Evolutionary conservation across 2,888 invertebrate species (phyloP), one percentile per base, ranked within the genome.

Genomic region (Helicoverpa assulta): DNA sequence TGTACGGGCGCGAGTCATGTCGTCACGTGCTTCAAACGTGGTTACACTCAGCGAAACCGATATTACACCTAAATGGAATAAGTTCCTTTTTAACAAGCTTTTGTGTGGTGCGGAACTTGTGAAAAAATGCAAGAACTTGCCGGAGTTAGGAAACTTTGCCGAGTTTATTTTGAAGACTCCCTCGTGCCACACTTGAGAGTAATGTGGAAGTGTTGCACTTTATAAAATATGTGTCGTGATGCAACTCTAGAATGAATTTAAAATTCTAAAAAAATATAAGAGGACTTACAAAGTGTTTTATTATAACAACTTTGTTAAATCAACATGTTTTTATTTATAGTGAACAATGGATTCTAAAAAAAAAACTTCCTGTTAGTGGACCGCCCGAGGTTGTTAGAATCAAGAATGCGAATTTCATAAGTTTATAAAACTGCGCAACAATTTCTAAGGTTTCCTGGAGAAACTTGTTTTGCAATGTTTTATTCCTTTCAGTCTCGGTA

Each of bases 11-110:
- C 81, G 76, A 86, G 86, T 86, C 85, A 85, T 83, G 85, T 85
- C 86, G 86, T 85, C 91, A 89, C 86, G 87, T 89, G 86, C 84
- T 80, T 84, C 78, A 79, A 87, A 85, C 85, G 86, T 85, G 83
- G 83, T 84, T 86, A 85, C 84, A 81, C 65, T 67, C 81, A 79
- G 75, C 81, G 80, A 84, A 83, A 85, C 82, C 83, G 79, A 88
- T 85, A 85, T 84, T 83, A 81, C 74, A 78, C 71, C 76, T 81
- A 78, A 85, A 83, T 82, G 78, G 77, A 80, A 76, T 74, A 84
- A 86, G 72, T 83, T 82, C 76, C 71, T 66, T 81, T 81, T 79
- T 83, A 83, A 76, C 81, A 73, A 74, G 70, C 70, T 79, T 80
- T 78, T 81, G 69, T 74, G 72, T 75, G 55, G 43, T 55, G 54